phyloP scores from a whole-genome alignment of 2,113 vertebrate genomes.

The Atrichornis clamosus region DNA sequence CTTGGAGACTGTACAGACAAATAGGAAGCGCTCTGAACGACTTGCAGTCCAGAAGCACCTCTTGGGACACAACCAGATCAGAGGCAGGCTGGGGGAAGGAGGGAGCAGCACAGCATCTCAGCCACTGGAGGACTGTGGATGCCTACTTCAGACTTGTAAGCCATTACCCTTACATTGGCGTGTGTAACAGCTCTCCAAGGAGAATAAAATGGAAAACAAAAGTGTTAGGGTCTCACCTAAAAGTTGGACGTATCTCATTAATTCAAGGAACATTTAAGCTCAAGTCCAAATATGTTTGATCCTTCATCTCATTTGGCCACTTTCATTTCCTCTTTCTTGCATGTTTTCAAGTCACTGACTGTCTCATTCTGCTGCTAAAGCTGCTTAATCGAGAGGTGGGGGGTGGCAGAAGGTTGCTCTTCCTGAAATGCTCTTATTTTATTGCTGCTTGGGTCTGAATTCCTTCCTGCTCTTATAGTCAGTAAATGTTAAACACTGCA shows the following conservation, averaged over 20 bases:
- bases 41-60: not conserved
- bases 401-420: not conserved
- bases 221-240: not conserved
- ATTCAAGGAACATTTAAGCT: not conserved
- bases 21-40: not conserved
- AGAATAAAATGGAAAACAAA: not conserved
- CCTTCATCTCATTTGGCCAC: rapidly evolving
- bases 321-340: not conserved
- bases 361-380: not conserved
- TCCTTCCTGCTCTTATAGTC: not conserved
- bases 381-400: not conserved
- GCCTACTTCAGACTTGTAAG: not conserved
- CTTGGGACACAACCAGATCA: not conserved
- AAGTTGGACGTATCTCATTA: not conserved
- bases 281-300: not conserved
- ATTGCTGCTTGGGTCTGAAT: not conserved
- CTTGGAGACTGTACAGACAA: not conserved
- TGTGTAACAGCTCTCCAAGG: not conserved
- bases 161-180: not conserved
- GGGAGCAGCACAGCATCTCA: not conserved
- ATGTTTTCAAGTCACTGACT: not conserved
- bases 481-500: not conserved
- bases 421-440: not conserved
- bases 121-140: not conserved
- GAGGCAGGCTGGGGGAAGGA: not conserved